Conservation (phyloP, 2,888 invertebrate genomes). For the Cosmopolites sordidus region DNA sequence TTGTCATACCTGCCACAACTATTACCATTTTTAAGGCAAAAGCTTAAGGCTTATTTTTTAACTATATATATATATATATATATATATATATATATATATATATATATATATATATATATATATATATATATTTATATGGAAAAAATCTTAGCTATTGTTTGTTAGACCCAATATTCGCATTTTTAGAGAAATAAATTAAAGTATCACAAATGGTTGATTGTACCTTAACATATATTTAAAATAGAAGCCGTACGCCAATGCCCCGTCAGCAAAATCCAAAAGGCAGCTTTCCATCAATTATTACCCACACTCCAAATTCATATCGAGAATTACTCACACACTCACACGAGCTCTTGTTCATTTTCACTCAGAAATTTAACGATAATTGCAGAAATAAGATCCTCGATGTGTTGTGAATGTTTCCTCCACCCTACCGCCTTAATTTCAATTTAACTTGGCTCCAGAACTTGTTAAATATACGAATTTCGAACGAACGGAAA, state of each 20-base stretch:
- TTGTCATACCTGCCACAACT: too few species aligned
- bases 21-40: too few species aligned
- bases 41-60: too few species aligned
- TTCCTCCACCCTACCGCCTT: conserved; percentile 24
- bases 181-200: too few species aligned
- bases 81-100: too few species aligned
- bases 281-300: conserved; percentile 32
- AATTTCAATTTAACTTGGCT: conserved; percentile 33
- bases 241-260: conserved; percentile 4
- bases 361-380: conserved; percentile 31
- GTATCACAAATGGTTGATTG: too few species aligned
- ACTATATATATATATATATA: too few species aligned
- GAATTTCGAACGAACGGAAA: conserved; percentile 22
- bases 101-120: too few species aligned
- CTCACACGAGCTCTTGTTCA: conserved; percentile 31
- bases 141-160: too few species aligned
- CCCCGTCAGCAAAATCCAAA: conserved; percentile 4
- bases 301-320: conserved; percentile 32
- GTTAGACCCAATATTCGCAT: too few species aligned
- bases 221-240: too few species aligned
- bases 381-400: conserved; percentile 36
- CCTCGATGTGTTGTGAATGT: conserved; percentile 36
- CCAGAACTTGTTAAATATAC: conserved; percentile 32
- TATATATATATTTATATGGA: too few species aligned
- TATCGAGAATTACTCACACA: conserved; percentile 35